Conservation (phyloP, 2,797 vertebrate genomes). For the Staurois parvus region DNA sequence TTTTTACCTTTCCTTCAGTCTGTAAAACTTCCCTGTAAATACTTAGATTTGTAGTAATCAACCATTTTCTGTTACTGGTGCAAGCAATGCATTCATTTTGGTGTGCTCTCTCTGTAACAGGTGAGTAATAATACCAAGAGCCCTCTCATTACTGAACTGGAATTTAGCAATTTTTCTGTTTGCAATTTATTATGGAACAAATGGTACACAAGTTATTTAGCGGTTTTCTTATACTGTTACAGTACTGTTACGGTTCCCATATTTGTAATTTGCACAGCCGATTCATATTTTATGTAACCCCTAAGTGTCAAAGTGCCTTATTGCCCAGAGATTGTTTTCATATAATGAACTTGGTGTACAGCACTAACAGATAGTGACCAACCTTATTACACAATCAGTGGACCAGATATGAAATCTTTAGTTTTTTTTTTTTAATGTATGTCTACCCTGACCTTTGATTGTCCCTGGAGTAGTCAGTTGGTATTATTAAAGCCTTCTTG, state of each 20-base stretch:
- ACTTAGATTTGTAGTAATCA: neutral
- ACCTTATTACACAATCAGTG: neutral
- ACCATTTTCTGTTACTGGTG: neutral
- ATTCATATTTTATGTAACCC: neutral
- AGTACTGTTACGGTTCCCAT: neutral
- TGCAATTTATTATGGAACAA: slow-evolving; percentile 10
- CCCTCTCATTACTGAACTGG: neutral
- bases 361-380: neutral
- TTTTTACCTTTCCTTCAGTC: neutral
- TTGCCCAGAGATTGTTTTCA: neutral
- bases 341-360: neutral
- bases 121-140: neutral
- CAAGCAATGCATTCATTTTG: too few relatives aligned
- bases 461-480: too few relatives aligned
- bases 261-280: neutral
- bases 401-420: neutral
- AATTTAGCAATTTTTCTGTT: neutral
- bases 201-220: slow-evolving; percentile 31
- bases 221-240: neutral
- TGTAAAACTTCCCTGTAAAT: neutral
- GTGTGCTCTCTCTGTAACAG: too few relatives aligned
- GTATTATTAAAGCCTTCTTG: neutral
- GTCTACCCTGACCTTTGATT: too few relatives aligned
- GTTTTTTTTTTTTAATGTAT: neutral
- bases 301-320: slow-evolving; percentile 14